These are phyloP conservation scores for Idaea biselata DNA, from an alignment of 2,888 invertebrate species.

Conservation along the genomic window DNA sequence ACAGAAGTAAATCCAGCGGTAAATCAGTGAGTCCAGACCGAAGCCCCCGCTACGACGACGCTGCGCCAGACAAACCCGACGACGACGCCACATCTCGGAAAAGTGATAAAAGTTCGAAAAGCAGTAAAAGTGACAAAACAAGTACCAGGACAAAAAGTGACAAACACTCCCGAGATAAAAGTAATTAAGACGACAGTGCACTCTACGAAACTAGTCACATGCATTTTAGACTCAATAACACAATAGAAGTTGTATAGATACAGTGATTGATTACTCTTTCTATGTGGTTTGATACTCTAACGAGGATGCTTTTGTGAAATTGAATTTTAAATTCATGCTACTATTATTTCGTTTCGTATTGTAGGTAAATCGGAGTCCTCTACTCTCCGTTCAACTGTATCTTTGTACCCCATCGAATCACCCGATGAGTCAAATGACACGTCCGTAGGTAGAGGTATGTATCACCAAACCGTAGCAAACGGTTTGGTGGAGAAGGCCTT, in stretches of 20 bases:
- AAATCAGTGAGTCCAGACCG: conserved; percentile 11
- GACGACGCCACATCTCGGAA: conserved; percentile 8
- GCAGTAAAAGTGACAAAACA: conserved; percentile 5
- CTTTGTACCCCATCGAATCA: too few species aligned
- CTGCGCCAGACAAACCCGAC: background rate
- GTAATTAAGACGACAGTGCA: background rate
- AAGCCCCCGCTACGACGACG: background rate
- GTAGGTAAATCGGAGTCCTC: too few species aligned
- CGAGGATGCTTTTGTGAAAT: too few species aligned
- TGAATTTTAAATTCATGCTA: too few species aligned
- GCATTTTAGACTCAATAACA: background rate
- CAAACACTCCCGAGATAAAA: background rate
- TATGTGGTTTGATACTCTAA: background rate
- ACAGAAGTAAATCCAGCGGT: conserved; percentile 28
- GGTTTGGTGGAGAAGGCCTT: background rate
- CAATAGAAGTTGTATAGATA: too few species aligned
- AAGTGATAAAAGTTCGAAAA: conserved; percentile 6
- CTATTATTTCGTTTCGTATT: too few species aligned
- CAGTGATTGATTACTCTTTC: too few species aligned
- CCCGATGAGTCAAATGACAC: too few species aligned
- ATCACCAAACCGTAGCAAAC: too few species aligned
- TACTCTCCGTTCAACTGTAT: too few species aligned
- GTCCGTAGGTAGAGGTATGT: too few species aligned
- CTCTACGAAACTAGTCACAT: background rate
- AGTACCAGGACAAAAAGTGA: conserved; percentile 3